Evolutionary conservation across 1,140 invertebrate genomes (phyloP).

Genomic region (Sinella curviseta): DNA sequence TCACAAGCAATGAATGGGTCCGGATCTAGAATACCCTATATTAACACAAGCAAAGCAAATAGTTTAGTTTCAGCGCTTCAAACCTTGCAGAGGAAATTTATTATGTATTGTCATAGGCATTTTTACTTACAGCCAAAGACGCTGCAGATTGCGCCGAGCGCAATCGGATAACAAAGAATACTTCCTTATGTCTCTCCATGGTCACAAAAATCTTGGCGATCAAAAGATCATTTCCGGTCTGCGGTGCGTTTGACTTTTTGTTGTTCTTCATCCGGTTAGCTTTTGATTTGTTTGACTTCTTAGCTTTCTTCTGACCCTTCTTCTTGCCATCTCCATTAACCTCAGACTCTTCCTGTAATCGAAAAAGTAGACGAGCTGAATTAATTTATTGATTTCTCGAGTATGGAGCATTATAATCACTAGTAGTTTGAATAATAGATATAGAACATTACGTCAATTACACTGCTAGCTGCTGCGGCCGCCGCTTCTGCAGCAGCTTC

Average conservation of each 20-base stretch:
- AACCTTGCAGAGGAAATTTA: no score
- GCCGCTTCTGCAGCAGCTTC: slow-evolving; percentile 88
- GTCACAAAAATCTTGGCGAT: slow-evolving; percentile 94
- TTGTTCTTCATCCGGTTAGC: slow-evolving; percentile 89
- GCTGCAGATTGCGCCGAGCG: slow-evolving; percentile 92
- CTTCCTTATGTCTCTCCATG: slow-evolving; percentile 99
- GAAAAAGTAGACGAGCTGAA: no score
- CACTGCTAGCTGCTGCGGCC: slow-evolving; percentile 65
- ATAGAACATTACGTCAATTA: no score
- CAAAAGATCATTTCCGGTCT: slow-evolving; percentile 95
- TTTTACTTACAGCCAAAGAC: slow-evolving; percentile 81
- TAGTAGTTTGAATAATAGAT: no score
- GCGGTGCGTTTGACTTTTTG: slow-evolving; percentile 91
- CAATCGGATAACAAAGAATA: slow-evolving; percentile 97
- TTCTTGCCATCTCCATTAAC: slow-evolving; percentile 86
- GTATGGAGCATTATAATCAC: no score
- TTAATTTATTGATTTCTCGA: no score
- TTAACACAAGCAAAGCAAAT: slow-evolving; percentile 43
- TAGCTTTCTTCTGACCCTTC: slow-evolving; percentile 95
- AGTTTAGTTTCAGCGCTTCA: no score
- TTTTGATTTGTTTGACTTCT: slow-evolving; percentile 95
- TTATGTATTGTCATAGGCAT: no score
- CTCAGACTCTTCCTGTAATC: slow-evolving; percentile 70
- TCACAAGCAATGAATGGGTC: slow-evolving; percentile 94
- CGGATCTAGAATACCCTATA: slow-evolving; percentile 86